Percentiles rank a stretch among this genome's conserved stretches.
Evolutionary conservation across 37 sponge, comb jelly and placozoan species (phyloP).

Genomic region (Beroe forskalii): DNA sequence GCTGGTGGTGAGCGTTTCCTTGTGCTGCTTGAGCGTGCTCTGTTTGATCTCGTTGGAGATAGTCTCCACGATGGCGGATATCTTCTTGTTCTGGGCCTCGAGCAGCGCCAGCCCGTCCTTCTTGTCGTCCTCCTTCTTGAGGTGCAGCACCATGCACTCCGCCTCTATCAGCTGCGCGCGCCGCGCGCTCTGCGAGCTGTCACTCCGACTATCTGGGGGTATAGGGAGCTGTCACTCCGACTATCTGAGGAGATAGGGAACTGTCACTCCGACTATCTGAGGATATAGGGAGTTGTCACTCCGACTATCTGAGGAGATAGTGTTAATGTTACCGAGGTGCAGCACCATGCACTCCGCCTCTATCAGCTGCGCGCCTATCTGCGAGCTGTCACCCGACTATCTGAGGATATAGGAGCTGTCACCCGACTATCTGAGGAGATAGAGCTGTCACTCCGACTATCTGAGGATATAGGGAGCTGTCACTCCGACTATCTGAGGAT

Average conservation of each 20-base stretch:
- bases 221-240: too few species aligned
- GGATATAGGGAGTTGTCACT: too few species aligned
- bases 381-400: too few species aligned
- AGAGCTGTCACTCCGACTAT: too few species aligned
- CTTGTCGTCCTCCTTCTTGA: constrained; percentile 54
- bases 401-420: too few species aligned
- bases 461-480: too few species aligned
- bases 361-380: constrained; percentile 47
- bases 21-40: constrained; percentile 21
- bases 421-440: too few species aligned
- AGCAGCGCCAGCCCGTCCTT: constrained; percentile 32
- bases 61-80: background rate
- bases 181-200: background rate
- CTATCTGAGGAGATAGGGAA: too few species aligned
- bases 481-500: too few species aligned
- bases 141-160: constrained; percentile 56
- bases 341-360: constrained; percentile 63
- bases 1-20: constrained; percentile 2
- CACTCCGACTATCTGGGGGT: background rate
- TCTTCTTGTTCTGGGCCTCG: constrained; percentile 56
- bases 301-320: too few species aligned
- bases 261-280: too few species aligned
- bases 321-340: too few species aligned
- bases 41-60: constrained; percentile 27
- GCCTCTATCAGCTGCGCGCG: constrained; percentile 53